phyloP scores from a whole-genome alignment of 2,797 vertebrate species.

The Rhabdophis nuchalis region DNA sequence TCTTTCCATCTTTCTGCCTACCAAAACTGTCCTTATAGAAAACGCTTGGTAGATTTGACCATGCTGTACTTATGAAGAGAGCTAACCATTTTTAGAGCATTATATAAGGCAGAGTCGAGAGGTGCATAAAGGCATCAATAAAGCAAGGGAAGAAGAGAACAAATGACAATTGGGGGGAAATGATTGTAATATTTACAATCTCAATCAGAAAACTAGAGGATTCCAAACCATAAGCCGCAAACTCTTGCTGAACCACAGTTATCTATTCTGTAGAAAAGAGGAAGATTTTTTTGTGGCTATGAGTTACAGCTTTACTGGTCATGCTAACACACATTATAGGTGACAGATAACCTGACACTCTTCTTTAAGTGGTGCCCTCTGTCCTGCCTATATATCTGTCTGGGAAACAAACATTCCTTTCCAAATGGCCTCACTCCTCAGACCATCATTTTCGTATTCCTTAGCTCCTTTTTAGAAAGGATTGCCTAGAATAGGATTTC shows the following conservation, averaged over 20 bases:
- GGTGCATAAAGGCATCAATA: neutral
- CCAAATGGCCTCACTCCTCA: neutral
- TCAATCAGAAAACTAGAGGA: neutral
- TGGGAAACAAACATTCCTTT: neutral
- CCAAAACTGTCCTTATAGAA: neutral
- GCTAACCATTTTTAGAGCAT: constrained; percentile 1
- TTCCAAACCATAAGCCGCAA: neutral
- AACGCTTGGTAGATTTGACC: constrained; percentile 39
- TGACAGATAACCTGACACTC: neutral
- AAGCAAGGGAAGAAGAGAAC: neutral
- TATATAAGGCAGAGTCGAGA: neutral
- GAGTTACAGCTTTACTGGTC: neutral
- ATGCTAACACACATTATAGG: neutral
- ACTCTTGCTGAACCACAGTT: neutral
- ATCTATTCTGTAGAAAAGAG: neutral
- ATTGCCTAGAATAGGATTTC: neutral
- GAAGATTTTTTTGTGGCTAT: neutral
- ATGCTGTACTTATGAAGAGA: constrained; percentile 12
- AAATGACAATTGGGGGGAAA: neutral
- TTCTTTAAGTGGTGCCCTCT: neutral
- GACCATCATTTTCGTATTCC: neutral
- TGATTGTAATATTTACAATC: neutral
- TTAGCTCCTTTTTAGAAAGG: neutral
- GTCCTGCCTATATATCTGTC: neutral
- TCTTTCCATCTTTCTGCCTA: neutral